These are phyloP conservation scores for Aplodontia rufa DNA, from an alignment of 2,113 vertebrate species.

Conservation along the genomic window DNA sequence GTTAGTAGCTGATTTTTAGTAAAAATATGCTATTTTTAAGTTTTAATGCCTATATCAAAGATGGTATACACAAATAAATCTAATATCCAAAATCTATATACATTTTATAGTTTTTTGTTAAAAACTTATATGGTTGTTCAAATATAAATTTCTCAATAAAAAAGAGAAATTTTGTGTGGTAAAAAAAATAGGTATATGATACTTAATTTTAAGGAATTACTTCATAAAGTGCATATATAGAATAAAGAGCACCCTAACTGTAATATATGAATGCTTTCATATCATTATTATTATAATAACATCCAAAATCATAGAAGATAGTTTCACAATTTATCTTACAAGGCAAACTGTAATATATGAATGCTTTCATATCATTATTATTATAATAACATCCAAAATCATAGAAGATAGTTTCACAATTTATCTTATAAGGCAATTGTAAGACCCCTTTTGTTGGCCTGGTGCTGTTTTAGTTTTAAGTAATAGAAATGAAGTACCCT, in stretches of 20 bases:
- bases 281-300: background rate
- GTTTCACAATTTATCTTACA: background rate
- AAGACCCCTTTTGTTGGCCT: background rate
- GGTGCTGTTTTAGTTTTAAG: background rate
- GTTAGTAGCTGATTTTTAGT: background rate
- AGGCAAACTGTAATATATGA: background rate
- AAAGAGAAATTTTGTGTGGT: no score
- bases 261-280: background rate
- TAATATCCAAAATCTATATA: no score
- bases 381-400: background rate
- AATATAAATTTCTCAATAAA: no score
- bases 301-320: background rate
- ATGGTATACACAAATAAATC: background rate
- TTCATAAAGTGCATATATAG: background rate
- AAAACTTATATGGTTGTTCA: no score
- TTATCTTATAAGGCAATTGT: background rate
- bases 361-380: background rate
- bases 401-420: background rate
- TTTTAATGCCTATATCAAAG: background rate
- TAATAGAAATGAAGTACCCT: background rate
- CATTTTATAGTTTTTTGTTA: no score
- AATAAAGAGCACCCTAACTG: background rate
- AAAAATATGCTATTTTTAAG: constrained; percentile 17
- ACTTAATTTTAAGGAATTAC: constrained; percentile 12
- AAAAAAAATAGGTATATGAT: background rate